Conservation (phyloP, 1,140 invertebrate genomes). For the Bombus soroeensis region DNA sequence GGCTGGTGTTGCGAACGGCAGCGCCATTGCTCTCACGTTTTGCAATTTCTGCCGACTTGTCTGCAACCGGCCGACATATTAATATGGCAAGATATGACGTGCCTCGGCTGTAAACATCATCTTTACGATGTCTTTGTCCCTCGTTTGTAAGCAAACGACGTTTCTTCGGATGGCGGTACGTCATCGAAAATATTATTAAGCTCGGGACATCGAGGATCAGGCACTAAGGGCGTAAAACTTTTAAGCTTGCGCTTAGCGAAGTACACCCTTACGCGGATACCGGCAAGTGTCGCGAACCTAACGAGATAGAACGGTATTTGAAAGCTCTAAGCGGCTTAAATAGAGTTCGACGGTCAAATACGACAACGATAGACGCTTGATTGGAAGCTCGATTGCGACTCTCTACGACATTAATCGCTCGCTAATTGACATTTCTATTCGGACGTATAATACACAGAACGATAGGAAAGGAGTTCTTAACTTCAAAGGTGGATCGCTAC, state of each 20-base stretch:
- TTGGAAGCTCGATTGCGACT: not conserved
- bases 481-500: no score
- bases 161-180: not conserved
- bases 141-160: constrained; percentile 5
- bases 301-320: not conserved
- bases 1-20: constrained; percentile 3
- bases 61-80: constrained; percentile 37
- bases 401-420: no score
- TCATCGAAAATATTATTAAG: constrained; percentile 1
- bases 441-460: no score
- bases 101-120: constrained; percentile 24
- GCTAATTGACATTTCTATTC: no score
- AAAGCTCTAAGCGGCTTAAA: not conserved
- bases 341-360: not conserved
- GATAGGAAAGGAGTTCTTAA: no score
- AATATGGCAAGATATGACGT: constrained; percentile 35
- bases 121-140: constrained; percentile 41
- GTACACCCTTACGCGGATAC: not conserved
- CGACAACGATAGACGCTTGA: not conserved
- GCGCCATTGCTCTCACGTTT: constrained; percentile 25
- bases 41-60: constrained; percentile 39
- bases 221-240: not conserved
- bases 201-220: not conserved
- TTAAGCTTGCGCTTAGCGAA: not conserved
- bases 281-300: not conserved